Evolutionary conservation across 2,113 vertebrate species (phyloP).

Genomic region (Hemichromis elongatus): DNA sequence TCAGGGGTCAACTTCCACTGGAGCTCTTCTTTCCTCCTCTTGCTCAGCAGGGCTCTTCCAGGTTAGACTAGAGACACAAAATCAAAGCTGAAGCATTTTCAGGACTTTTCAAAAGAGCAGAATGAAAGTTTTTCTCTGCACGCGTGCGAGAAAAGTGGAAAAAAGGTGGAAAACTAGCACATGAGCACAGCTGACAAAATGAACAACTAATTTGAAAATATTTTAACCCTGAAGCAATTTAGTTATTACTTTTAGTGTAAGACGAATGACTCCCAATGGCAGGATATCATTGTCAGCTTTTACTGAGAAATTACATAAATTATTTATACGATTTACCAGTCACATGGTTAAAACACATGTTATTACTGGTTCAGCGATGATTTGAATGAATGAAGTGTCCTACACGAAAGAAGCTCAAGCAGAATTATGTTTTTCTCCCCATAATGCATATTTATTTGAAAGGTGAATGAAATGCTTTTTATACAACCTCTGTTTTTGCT

Average conservation of each 20-base stretch:
- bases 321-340: background rate
- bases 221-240: background rate
- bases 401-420: background rate
- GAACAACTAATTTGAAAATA: background rate
- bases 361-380: background rate
- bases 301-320: background rate
- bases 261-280: background rate
- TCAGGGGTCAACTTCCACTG: constrained; percentile 63
- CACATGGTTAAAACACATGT: background rate
- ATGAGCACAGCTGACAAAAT: background rate
- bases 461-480: background rate
- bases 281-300: background rate
- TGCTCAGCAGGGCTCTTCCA: constrained; percentile 46
- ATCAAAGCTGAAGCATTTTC: background rate
- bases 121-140: background rate
- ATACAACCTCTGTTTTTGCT: background rate
- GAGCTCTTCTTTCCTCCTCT: constrained; percentile 61
- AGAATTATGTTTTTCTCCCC: background rate
- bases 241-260: background rate
- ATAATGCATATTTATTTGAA: background rate
- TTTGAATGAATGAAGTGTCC: background rate
- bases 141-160: background rate
- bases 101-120: background rate
- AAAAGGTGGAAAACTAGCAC: background rate
- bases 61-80: background rate